phyloP scores from a whole-genome alignment of 2,888 invertebrate species.

The Horisme vitalbata region DNA sequence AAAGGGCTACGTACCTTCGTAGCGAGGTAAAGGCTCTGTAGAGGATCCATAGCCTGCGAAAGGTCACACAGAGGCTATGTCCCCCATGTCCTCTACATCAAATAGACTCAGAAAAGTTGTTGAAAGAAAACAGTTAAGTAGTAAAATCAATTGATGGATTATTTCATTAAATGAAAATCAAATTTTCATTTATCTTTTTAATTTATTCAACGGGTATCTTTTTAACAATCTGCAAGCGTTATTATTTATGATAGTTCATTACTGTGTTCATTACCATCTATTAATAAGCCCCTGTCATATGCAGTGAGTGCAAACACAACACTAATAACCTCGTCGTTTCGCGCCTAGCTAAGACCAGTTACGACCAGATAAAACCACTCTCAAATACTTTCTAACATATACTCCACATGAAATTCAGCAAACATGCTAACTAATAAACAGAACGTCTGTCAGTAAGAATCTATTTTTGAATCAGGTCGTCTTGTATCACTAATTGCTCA shows the following conservation, averaged over 20 bases:
- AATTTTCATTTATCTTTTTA: too few relatives aligned
- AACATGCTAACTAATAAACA: conserved; percentile 7
- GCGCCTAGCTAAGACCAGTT: conserved; percentile 39
- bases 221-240: conserved; percentile 1
- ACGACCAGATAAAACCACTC: conserved; percentile 34
- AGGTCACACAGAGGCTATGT: too few relatives aligned
- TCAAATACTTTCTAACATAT: conserved; percentile 8
- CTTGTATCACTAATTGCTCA: conserved; percentile 23
- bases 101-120: too few relatives aligned
- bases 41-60: too few relatives aligned
- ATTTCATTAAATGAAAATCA: too few relatives aligned
- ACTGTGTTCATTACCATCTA: conserved; percentile 18
- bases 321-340: conserved; percentile 44
- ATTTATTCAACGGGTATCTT: too few relatives aligned
- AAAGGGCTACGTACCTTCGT: too few relatives aligned
- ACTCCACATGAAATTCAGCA: conserved; percentile 11
- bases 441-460: conserved; percentile 38
- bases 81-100: too few relatives aligned
- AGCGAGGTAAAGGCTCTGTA: too few relatives aligned
- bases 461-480: conserved; percentile 46
- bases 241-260: conserved; percentile 12
- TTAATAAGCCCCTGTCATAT: conserved; percentile 30
- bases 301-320: conserved; percentile 34
- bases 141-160: too few relatives aligned
- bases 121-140: too few relatives aligned